Conservation (phyloP, 2,113 vertebrate species). For the Sigmodon hispidus region DNA sequence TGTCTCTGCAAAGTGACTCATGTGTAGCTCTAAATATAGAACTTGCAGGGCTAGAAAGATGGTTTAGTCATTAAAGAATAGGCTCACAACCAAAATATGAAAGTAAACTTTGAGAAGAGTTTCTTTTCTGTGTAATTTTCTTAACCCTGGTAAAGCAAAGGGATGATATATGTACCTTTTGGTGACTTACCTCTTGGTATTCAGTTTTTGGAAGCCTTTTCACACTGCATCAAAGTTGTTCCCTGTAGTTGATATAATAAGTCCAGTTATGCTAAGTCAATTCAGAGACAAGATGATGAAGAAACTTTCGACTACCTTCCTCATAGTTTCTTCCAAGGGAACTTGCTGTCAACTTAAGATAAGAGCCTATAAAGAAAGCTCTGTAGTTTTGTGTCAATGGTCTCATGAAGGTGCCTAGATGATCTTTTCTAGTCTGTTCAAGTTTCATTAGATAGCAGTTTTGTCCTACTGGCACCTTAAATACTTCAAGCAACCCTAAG, state of each 20-base stretch:
- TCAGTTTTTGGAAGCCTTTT: neutral
- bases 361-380: rapidly evolving
- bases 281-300: neutral
- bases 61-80: neutral
- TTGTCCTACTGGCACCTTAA: neutral
- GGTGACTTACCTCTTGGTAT: neutral
- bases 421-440: neutral
- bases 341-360: neutral
- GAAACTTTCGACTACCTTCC: neutral
- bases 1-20: neutral
- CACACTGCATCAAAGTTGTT: neutral
- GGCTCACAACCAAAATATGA: neutral
- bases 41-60: neutral
- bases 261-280: neutral
- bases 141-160: neutral
- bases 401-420: neutral
- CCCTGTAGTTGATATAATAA: neutral
- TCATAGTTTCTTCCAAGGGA: neutral
- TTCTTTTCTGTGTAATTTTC: neutral
- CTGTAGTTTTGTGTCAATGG: neutral
- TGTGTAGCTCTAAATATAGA: neutral
- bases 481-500: neutral
- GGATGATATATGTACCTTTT: neutral
- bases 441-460: neutral
- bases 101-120: neutral